These are phyloP conservation scores for Rhombomys opimus DNA, from an alignment of 2,113 vertebrate species.

Conservation along the genomic window DNA sequence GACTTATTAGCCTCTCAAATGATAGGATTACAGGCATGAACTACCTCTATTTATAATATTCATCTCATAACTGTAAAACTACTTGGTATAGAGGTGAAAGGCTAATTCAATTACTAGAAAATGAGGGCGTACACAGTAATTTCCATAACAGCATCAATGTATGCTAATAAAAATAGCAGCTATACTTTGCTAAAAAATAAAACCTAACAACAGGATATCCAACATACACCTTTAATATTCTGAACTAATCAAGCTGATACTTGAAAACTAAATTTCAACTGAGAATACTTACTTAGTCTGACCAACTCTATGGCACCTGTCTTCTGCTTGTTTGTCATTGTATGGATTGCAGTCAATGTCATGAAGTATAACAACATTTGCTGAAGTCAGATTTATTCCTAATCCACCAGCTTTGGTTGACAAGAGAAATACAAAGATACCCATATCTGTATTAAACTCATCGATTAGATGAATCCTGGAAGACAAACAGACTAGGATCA, in stretches of 20 bases:
- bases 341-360: conserved; percentile 99
- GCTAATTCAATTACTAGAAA: conserved; percentile 34
- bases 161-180: neutral
- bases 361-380: conserved; percentile 97
- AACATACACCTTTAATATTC: neutral
- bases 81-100: neutral
- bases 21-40: neutral
- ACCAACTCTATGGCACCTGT: conserved; percentile 97
- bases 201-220: neutral
- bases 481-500: conserved; percentile 67
- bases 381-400: conserved; percentile 97
- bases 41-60: neutral
- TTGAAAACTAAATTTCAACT: conserved; percentile 49
- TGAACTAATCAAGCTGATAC: neutral
- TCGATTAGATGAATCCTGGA: conserved; percentile 96
- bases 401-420: conserved; percentile 98
- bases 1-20: neutral
- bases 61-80: neutral
- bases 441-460: conserved; percentile 94
- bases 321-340: conserved; percentile 98
- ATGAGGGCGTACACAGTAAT: neutral
- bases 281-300: conserved; percentile 91
- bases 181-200: neutral
- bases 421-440: conserved; percentile 96
- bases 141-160: neutral